A percentile compares a stretch with the other conserved stretches of the same genome.
Conservation (phyloP, 2,888 invertebrate genomes). For the Antitype chi region DNA sequence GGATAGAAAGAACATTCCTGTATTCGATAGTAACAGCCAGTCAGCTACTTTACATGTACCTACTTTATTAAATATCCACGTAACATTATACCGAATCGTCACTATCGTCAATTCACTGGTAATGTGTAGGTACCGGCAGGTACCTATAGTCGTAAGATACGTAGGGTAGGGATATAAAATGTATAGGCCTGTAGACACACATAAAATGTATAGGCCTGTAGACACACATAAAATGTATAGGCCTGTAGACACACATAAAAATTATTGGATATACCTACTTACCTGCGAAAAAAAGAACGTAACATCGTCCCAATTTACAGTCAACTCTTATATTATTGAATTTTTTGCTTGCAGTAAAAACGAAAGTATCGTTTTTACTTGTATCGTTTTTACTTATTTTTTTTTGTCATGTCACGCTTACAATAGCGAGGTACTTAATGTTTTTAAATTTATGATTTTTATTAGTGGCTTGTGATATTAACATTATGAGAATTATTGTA, state of each 20-base stretch:
- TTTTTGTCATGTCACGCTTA: conserved; percentile 36
- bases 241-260: not conserved
- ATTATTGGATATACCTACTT: conserved; percentile 35
- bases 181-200: no score
- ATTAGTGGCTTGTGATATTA: conserved; percentile 22
- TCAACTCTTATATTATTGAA: conserved; percentile 4
- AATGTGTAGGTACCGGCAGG: no score
- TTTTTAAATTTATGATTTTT: not conserved
- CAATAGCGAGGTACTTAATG: not conserved
- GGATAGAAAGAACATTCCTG: not conserved
- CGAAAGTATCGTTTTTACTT: no score
- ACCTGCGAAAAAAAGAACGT: conserved; percentile 50
- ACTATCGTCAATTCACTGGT: no score
- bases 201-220: not conserved
- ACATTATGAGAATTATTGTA: not conserved
- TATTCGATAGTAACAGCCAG: not conserved
- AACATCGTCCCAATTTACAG: conserved; percentile 45
- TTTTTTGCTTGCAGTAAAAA: conserved; percentile 6
- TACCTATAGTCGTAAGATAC: not conserved
- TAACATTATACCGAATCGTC: no score
- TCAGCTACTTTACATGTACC: no score
- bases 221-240: not conserved
- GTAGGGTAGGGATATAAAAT: not conserved
- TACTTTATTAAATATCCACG: not conserved
- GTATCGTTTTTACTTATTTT: not conserved